Evolutionary conservation across 1,140 invertebrate genomes (phyloP).

Genomic region (Littorina saxatilis): DNA sequence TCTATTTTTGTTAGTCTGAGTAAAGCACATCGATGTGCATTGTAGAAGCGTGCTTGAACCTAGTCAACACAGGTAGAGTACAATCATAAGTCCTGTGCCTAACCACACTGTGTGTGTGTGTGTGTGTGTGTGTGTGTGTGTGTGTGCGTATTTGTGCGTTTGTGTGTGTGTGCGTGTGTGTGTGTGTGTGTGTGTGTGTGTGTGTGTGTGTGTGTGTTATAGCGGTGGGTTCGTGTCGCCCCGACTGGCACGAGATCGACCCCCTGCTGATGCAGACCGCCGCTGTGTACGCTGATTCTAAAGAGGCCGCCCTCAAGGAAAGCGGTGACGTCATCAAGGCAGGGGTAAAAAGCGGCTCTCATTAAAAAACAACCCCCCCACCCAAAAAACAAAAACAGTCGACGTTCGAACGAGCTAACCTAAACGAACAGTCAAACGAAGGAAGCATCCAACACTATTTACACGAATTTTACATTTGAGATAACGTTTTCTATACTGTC

Average conservation of each 20-base stretch:
- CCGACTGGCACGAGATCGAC: constrained; percentile 72
- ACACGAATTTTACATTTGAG: too few species aligned
- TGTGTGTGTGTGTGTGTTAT: constrained; percentile 34
- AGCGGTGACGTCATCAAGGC: constrained; percentile 74
- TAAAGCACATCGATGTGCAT: too few species aligned
- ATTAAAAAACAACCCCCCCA: neutral
- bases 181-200: neutral
- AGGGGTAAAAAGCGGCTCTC: constrained; percentile 53
- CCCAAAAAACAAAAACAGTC: neutral
- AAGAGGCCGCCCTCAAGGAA: constrained; percentile 69
- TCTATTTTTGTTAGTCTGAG: too few species aligned
- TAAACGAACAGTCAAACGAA: neutral
- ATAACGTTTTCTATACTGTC: too few species aligned
- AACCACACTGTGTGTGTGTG: too few species aligned
- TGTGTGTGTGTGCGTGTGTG: constrained; percentile 6
- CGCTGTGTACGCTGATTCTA: constrained; percentile 72
- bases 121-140: neutral
- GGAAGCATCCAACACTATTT: neutral
- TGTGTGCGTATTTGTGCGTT: neutral
- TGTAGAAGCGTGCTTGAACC: too few species aligned
- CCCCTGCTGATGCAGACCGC: constrained; percentile 64
- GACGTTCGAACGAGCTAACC: neutral
- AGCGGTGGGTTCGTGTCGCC: constrained; percentile 74
- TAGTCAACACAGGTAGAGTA: too few species aligned
- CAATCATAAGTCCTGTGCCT: too few species aligned